Evolutionary conservation across 2,113 vertebrate genomes (phyloP).

Genomic region (Rhipidura dahli): DNA sequence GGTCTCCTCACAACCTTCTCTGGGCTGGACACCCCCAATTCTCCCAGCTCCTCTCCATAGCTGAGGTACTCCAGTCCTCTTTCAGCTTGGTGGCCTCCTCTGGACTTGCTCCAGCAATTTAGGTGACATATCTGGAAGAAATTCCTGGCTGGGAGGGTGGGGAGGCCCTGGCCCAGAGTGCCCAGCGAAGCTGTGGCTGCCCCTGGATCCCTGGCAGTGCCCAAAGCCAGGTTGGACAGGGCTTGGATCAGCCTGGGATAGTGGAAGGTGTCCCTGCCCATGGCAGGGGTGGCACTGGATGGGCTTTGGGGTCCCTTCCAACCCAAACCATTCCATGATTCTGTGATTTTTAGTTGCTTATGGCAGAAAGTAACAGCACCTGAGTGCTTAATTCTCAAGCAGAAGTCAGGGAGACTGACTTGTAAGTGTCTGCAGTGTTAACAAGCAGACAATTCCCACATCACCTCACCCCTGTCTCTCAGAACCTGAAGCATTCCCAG

Average conservation of each 20-base stretch:
- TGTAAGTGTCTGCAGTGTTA: too few relatives aligned
- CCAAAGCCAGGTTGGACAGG: neutral
- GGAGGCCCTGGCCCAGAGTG: too few relatives aligned
- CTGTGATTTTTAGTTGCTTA: neutral
- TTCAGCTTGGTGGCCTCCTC: too few relatives aligned
- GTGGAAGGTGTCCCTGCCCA: neutral
- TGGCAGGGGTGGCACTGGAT: accelerated
- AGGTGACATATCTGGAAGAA: too few relatives aligned
- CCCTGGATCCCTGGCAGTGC: neutral
- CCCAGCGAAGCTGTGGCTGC: neutral
- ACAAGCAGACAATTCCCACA: neutral
- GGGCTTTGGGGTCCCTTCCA: neutral
- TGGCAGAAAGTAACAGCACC: neutral
- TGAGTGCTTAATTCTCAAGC: neutral
- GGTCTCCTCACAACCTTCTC: too few relatives aligned
- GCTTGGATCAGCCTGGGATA: neutral
- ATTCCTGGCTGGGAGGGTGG: too few relatives aligned
- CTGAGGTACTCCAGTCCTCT: too few relatives aligned
- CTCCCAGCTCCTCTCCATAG: too few relatives aligned
- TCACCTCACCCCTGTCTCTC: neutral
- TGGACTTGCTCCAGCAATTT: too few relatives aligned
- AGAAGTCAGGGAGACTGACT: neutral
- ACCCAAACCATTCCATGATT: neutral
- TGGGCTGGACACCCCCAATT: too few relatives aligned
- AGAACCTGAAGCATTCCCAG: neutral